Percentiles rank a stretch among this genome's conserved stretches.
Conservation (phyloP, 2,888 invertebrate species). For the Adineta ricciae region DNA sequence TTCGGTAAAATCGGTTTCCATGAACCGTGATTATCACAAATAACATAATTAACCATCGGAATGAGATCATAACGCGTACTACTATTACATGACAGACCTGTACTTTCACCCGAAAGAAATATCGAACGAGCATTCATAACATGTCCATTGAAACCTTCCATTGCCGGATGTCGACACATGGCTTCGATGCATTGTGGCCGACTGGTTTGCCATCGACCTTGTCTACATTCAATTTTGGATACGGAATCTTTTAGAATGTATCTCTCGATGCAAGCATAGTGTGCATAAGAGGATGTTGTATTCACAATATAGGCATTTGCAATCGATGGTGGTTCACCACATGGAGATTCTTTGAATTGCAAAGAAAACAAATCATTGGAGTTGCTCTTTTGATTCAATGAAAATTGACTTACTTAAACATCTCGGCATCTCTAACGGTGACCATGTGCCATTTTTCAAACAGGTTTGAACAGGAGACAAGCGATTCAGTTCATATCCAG, state of each 20-base stretch:
- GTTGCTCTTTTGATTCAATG: background rate
- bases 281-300: background rate
- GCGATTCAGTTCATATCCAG: background rate
- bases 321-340: conserved; percentile 30
- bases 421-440: background rate
- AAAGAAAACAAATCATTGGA: background rate
- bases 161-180: background rate
- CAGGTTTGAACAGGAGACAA: background rate
- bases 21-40: background rate
- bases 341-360: conserved; percentile 19
- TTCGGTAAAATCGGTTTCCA: conserved; percentile 11
- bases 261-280: background rate
- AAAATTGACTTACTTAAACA: background rate
- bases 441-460: conserved; percentile 1
- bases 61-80: background rate
- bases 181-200: conserved; percentile 4
- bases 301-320: conserved; percentile 21
- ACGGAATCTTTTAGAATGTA: background rate
- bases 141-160: background rate
- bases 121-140: background rate
- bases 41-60: background rate
- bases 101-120: background rate
- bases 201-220: background rate
- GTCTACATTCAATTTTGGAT: background rate
- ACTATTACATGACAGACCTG: background rate